Base-by-base conservation (phyloP, 2,888 invertebrate genomes). In the Sarcophaga rosellei region DNA sequence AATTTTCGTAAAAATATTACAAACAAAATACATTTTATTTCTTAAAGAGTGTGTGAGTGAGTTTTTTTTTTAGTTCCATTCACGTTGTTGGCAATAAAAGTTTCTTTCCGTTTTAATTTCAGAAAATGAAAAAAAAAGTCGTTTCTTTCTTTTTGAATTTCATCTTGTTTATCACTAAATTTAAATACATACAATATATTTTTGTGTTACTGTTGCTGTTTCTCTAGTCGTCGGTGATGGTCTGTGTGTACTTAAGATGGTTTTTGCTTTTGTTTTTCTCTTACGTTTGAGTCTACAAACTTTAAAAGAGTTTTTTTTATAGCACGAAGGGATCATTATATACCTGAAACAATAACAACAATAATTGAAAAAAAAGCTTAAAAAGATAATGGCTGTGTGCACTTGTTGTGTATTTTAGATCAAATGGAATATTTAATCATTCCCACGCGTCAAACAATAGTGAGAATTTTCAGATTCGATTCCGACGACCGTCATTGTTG, bases 381-480 rank as follows among this genome's bases (percentile, higher is more conserved):
- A 35, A 35, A 35, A 35, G 35, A 35, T 69, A 78, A 78, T 81
- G 80, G 57, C 69, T 78, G 45, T 45, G 53, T 82, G 70, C 82
- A 82, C 72, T 82, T 82, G 77, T 72, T 85, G 84, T 53, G 53
- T 86, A 75, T 84, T 84, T 74, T 72, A 75, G 84, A 85, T 68
- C 84, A 84, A 78, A 65, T 83, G 88, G 87, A 88, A 88, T 88
- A 88, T 88, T 88, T 87, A 88, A 88, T 87, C 79, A 86, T 88
- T 88, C 88, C 88, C 88, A 88, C 88, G 88, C 88, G 88, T 85
- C 88, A 83, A 87, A 88, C 88, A 88, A 88, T 88, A 87, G 88
- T 88, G 88, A 82, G 88, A 88, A 88, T 70, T 86, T 88, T 88
- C 86, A 66, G 85, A 84, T 74, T 86, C 84, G 65, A 81, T 85